Evolutionary conservation across 2,113 vertebrate species (phyloP), one percentile per base, ranked within the genome.

Genomic region (Pedetes capensis): DNA sequence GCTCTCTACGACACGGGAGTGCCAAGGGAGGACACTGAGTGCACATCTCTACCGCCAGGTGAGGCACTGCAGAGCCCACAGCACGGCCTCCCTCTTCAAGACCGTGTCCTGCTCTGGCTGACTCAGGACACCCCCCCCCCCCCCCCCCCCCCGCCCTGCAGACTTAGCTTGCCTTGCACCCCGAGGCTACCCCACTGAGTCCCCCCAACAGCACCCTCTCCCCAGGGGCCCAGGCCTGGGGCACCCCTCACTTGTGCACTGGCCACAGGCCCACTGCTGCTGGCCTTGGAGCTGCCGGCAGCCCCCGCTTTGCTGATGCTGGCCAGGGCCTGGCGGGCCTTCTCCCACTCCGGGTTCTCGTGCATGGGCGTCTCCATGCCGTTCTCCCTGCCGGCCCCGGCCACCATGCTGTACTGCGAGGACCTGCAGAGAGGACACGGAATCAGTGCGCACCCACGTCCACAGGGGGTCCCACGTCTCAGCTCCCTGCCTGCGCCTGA

Each of bases 261-360:
- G 79, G 96, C 81, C 84, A 96, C 96, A 13, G 96, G 97, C 4
- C 96, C 98, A 0, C 79, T 98, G 93, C 53, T 96, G 86, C 97
- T 86, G 83, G 94, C 86, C 93, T 98, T 98, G 49, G 96, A 96
- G 74, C 96, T 96, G 74, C 96, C 78, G 0, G 96, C 92, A 0
- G 97, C 96, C 6, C 68, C 98, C 0, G 98, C 96, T 81, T 98
- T 98, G 95, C 97, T 98, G 85, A 98, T 98, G 92, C 97, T 98
- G 82, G 98, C 98, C 90, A 98, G 84, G 1, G 98, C 98, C 93
- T 99, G 99, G 66, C 99, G 98, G 59, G 99, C 99, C 86, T 99
- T 99, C 97, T 99, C 99, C 99, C 99, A 99, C 96, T 99, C 99
- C 0, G 99, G 99, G 89, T 99, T 99, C 97, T 99, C 99, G 3